phyloP scores from a whole-genome alignment of 1,140 invertebrate species.

The Colletes latitarsis region DNA sequence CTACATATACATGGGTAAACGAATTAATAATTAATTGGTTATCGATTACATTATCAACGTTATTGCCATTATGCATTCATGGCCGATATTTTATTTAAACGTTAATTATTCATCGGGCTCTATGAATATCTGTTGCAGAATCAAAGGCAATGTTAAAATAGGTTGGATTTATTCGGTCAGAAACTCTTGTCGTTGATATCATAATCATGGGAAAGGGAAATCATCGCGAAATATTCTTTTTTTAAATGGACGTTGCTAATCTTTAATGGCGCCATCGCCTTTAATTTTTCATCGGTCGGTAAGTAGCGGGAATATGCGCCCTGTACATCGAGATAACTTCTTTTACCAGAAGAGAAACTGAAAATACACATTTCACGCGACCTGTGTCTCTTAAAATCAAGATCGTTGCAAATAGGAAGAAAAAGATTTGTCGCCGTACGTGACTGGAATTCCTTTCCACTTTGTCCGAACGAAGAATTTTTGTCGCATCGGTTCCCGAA shows the following conservation, averaged over 20 bases:
- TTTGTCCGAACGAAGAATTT: constrained; percentile 20
- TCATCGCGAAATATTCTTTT: neutral
- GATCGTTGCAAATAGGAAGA: constrained; percentile 35
- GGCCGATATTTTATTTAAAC: neutral
- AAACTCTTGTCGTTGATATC: neutral
- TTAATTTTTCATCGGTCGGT: constrained; percentile 28
- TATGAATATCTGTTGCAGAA: neutral
- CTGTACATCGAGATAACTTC: neutral
- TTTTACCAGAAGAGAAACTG: constrained; percentile 17
- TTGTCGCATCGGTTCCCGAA: constrained; percentile 35
- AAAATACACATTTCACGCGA: constrained; percentile 38
- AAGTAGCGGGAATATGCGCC: constrained; percentile 1
- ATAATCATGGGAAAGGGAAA: too few relatives aligned
- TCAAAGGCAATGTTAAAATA: neutral
- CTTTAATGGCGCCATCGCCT: neutral
- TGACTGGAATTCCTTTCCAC: constrained; percentile 23
- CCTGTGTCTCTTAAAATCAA: constrained; percentile 37
- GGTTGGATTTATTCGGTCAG: neutral
- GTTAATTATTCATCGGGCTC: neutral
- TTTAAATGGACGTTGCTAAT: neutral
- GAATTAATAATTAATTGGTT: constrained; percentile 25
- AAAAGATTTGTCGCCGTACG: constrained; percentile 35
- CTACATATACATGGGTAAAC: neutral
- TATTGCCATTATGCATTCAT: neutral
- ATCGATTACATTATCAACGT: constrained; percentile 12